Conservation (phyloP, 2,888 invertebrate species). For the Lithophane semibrunnea region DNA sequence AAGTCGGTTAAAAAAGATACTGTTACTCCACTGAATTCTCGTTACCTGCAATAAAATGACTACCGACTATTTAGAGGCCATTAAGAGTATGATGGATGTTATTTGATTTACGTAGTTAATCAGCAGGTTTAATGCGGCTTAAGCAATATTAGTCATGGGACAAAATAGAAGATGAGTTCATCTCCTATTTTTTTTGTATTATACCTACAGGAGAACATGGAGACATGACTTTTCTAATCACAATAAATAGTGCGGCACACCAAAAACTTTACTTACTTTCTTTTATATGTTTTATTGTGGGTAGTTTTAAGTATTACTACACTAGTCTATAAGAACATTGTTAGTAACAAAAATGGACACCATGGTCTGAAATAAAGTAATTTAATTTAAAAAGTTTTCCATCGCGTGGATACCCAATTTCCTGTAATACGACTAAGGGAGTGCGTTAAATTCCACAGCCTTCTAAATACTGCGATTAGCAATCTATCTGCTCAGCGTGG, state of each 20-base stretch:
- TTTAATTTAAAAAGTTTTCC: neutral
- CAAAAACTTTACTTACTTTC: no score
- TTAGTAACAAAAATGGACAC: no score
- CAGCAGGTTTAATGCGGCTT: slow-evolving; percentile 1
- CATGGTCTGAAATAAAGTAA: no score
- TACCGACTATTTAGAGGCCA: slow-evolving; percentile 16
- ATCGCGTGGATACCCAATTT: neutral
- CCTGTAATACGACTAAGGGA: neutral
- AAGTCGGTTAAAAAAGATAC: neutral
- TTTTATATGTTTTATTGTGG: no score
- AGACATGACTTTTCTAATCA: neutral
- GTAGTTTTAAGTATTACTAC: no score
- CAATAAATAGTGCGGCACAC: neutral
- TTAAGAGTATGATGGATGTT: slow-evolving; percentile 20
- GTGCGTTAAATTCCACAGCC: neutral
- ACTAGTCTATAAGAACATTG: no score
- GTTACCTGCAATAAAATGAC: neutral
- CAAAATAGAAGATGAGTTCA: slow-evolving; percentile 6
- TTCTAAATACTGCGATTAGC: neutral
- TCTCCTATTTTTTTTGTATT: neutral
- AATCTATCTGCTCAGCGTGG: neutral
- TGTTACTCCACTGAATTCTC: neutral
- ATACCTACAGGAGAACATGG: neutral
- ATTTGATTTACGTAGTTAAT: slow-evolving; percentile 36
- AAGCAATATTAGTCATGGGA: neutral